These are phyloP conservation scores for Pardalotus punctatus DNA, from an alignment of 2,113 vertebrate species.

Conservation along the genomic window DNA sequence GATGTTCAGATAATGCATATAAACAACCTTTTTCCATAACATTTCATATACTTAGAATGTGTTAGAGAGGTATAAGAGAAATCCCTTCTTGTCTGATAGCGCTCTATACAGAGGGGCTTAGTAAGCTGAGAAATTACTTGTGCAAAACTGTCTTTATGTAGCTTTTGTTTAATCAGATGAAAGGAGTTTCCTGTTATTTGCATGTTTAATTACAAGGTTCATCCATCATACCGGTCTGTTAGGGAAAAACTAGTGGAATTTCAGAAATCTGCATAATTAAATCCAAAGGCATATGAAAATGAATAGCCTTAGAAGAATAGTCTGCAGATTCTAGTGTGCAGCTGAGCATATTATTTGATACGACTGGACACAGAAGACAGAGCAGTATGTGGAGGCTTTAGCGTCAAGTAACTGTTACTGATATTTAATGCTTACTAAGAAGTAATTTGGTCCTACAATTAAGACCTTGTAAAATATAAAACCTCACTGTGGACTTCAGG, in stretches of 20 bases:
- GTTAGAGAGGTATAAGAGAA: background rate
- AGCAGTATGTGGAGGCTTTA: background rate
- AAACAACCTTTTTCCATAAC: background rate
- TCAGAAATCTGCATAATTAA: background rate
- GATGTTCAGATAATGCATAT: background rate
- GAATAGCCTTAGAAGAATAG: background rate
- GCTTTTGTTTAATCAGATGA: background rate
- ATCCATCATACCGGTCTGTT: background rate
- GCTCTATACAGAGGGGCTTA: background rate
- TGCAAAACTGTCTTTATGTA: background rate
- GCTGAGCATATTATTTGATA: background rate
- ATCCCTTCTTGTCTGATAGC: background rate
- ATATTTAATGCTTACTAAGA: background rate
- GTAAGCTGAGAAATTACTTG: background rate
- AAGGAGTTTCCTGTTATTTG: background rate
- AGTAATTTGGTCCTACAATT: background rate
- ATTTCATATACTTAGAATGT: background rate
- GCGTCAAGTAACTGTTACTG: background rate
- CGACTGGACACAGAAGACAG: background rate
- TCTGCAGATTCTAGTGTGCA: background rate
- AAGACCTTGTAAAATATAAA: background rate
- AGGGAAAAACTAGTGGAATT: background rate
- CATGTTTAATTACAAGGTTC: background rate
- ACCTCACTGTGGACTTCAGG: background rate
- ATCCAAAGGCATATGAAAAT: background rate